Evolutionary conservation across 2,888 invertebrate genomes (phyloP).

Genomic region (Apamea anceps): DNA sequence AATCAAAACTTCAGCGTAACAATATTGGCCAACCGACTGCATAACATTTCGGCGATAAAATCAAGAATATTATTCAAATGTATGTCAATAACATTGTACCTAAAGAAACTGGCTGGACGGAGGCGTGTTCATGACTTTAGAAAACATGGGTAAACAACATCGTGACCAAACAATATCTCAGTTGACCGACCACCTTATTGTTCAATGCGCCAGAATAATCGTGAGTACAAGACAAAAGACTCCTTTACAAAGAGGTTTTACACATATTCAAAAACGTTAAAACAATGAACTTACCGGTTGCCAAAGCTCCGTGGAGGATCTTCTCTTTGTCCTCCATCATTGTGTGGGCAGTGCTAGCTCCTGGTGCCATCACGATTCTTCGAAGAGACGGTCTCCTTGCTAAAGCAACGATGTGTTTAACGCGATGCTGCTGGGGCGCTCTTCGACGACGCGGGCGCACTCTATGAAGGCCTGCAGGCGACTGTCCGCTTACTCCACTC

Average conservation of each 20-base stretch:
- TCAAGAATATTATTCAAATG: conserved; percentile 52
- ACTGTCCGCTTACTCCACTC: conserved; percentile 83
- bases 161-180: conserved; percentile 64
- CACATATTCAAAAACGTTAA: conserved; percentile 48
- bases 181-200: conserved; percentile 3
- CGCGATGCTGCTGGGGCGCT: conserved; percentile 80
- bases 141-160: conserved; percentile 56
- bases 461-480: conserved; percentile 85
- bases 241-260: conserved; percentile 44
- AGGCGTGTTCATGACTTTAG: conserved; percentile 61
- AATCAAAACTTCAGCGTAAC: not conserved
- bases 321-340: conserved; percentile 90
- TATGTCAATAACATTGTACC: conserved; percentile 70
- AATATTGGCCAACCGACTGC: conserved; percentile 13
- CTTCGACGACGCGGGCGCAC: conserved; percentile 87
- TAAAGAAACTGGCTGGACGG: conserved; percentile 52
- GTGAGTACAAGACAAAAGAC: conserved; percentile 53
- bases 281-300: conserved; percentile 76
- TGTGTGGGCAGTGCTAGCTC: conserved; percentile 88
- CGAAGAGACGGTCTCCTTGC: conserved; percentile 86
- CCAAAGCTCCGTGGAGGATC: conserved; percentile 80
- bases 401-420: conserved; percentile 85
- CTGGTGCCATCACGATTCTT: conserved; percentile 90
- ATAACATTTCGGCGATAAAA: conserved; percentile 8
- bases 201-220: conserved; percentile 20